Base-by-base conservation (phyloP, 2,113 vertebrate genomes). In the Lamprotornis superbus region DNA sequence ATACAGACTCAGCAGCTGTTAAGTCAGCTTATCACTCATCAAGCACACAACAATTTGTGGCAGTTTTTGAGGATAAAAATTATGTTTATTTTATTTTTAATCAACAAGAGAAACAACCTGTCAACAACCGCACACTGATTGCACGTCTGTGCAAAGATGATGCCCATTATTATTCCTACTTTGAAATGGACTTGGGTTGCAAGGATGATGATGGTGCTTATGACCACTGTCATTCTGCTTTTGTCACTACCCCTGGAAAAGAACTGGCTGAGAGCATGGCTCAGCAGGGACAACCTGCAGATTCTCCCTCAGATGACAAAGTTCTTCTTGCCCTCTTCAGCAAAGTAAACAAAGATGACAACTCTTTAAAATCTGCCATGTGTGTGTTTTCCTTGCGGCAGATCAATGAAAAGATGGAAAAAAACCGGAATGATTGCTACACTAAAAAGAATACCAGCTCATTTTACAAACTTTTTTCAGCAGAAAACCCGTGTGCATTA, bases 1-100 rank as follows among this genome's bases (percentile, higher is more conserved):
- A 98, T 65, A 98, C 98, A 5, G 99, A 99, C 95, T 98, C 94
- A 14, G 98, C 89, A 95, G 98, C 71, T 96, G 99, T 96, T 97
- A 99, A 98, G 96, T 98, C 93, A 87, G 98, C 97, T 67, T 99
- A 87, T 98, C 98, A 85, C 92, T 98, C 77, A 65, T 97, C 95
- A 95, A 98, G 52, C 98, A 98, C 98, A 9, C 98, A 98, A 80
- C 98, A 98, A 56, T 98, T 98, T 25, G 98, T 95, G 96, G 98
- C 93, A 8, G 98, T 98, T 77, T 99, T 99, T 75, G 99, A 99
- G 91, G 97, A 99, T 4, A 78, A 92, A 28, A 70, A 28, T 17
- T 99, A 98, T 5, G 97, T 99, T 67, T 99, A 99, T 97, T 99
- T 99, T 93, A 96, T 99, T 96, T 99, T 99, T 96, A 99, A 99